A percentile compares a stretch with the other conserved stretches of the same genome.
Conservation (phyloP, 2,113 vertebrate genomes). For the Oryzias curvinotus region DNA sequence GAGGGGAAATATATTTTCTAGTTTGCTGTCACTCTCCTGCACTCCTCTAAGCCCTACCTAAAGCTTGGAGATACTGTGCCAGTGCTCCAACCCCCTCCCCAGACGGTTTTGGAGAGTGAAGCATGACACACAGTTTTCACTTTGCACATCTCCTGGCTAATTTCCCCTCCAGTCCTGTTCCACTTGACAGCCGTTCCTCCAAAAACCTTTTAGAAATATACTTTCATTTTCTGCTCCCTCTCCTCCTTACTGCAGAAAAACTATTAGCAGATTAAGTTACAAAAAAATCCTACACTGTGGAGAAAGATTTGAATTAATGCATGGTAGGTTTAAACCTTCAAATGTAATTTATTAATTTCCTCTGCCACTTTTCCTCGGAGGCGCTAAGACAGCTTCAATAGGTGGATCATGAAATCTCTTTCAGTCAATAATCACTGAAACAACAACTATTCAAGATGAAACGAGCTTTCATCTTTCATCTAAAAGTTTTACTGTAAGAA, state of each 20-base stretch:
- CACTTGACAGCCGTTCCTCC: conserved; percentile 60
- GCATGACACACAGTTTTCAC: conserved; percentile 52
- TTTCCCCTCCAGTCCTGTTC: conserved; percentile 58
- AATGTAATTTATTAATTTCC: conserved; percentile 30
- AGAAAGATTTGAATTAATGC: conserved; percentile 44
- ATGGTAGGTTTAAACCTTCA: conserved; percentile 35
- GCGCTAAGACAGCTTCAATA: conserved; percentile 27
- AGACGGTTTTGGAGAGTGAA: conserved; percentile 43
- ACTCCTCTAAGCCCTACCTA: conserved; percentile 35
- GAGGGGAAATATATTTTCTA: background rate
- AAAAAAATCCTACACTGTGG: conserved; percentile 12
- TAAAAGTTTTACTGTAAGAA: background rate
- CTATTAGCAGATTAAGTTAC: conserved; percentile 59
- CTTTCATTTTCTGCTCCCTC: conserved; percentile 58
- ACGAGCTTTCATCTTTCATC: no score
- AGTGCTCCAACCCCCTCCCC: conserved; percentile 1
- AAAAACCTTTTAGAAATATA: conserved; percentile 62
- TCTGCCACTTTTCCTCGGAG: conserved; percentile 11
- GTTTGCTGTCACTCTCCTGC: conserved; percentile 15
- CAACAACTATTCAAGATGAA: conserved; percentile 34
- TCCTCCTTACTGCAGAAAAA: conserved; percentile 49
- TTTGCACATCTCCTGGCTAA: conserved; percentile 63
- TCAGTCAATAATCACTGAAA: conserved; percentile 42
- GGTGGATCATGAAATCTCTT: conserved; percentile 44
- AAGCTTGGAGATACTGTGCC: conserved; percentile 30